Percentiles rank a stretch among this genome's conserved stretches.
Conservation (phyloP, 2,888 invertebrate species). For the Abscondita cerata region DNA sequence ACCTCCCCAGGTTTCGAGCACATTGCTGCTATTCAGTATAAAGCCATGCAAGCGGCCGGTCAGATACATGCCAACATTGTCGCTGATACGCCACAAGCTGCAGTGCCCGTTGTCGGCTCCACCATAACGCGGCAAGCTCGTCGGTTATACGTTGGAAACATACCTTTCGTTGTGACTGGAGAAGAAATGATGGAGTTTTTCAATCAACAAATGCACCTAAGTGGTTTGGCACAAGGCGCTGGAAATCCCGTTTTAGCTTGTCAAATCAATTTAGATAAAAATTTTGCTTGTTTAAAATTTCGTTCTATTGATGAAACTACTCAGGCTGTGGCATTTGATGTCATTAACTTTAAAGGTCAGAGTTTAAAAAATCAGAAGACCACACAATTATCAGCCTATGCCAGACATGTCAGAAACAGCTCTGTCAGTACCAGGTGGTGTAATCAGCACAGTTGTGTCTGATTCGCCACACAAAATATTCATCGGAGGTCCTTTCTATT, state of each 20-base stretch:
- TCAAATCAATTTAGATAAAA: conserved; percentile 98
- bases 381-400: conserved; percentile 98
- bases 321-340: conserved; percentile 99
- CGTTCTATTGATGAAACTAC: conserved; percentile 98
- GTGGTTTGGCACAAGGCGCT: conserved; percentile 95
- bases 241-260: conserved; percentile 99
- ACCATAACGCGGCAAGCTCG: conserved; percentile 87
- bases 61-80: conserved; percentile 95
- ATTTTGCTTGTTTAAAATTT: conserved; percentile 98
- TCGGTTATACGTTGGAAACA: conserved; percentile 93
- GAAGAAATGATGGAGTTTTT: conserved; percentile 99
- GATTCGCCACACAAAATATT: conserved; percentile 99
- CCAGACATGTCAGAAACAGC: conserved; percentile 93
- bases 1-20: conserved; percentile 97
- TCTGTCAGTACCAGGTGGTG: conserved; percentile 83
- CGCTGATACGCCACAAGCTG: conserved; percentile 92
- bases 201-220: conserved; percentile 98
- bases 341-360: conserved; percentile 91
- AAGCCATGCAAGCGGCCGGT: conserved; percentile 88
- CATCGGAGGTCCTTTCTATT: conserved; percentile 97
- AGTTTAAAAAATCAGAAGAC: conserved; percentile 79
- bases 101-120: conserved; percentile 95
- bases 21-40: conserved; percentile 94
- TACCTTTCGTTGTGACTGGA: conserved; percentile 98
- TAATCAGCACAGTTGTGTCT: conserved; percentile 92